Evolutionary conservation across 1,140 invertebrate genomes (phyloP), one percentile per base, ranked within the genome.

Genomic region (Hycleus phaleratus): DNA sequence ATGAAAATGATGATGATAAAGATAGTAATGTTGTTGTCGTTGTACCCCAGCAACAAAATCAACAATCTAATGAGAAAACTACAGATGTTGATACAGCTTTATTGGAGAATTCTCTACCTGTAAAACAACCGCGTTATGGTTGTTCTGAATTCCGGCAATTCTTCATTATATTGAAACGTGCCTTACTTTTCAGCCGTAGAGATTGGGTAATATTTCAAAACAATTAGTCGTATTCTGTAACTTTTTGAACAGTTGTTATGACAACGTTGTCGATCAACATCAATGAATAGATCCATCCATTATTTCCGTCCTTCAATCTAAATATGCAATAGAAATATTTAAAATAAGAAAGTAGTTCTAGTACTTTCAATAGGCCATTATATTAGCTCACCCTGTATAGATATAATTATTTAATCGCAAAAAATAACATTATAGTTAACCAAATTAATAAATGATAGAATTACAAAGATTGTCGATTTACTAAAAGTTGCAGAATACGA

Each of bases 131-230:
- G 44, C 79, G 88, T 45, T 91, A 91, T 71, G 84, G 87, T 10
- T 90, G 81, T 0, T 86, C 87, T 0, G 87, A 90, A 73, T 77
- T 83, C 0, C 80, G 77, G 45, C 89, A 91, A 74, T 91, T 91
- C 73, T 90, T 87, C 82, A 84, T 91, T 38, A 85, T 91, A 46
- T 73, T 91, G 3, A 88, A 86, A 64, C 76, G 89, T 66, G 87
- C 88, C 0, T 66, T 91, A 38, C 78, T 91, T 2, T 91, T 91
- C 77, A 91, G 88, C 63, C 78, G 84, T 65, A 77, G 89, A 72
- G 89, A 91, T 77, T 91, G 89, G 88, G 88, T 90, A 77, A 75
- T 72, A 38, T 26, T 18, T 18, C 18, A 18, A 18, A 18, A 18
- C 18, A 18, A 18, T 18, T 18, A 18, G 1, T 1, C 18, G 18